A percentile compares a stretch with the other conserved stretches of the same genome.
These are phyloP conservation scores for Canis aureus DNA, from an alignment of 2,113 vertebrate species.

Conservation along the genomic window DNA sequence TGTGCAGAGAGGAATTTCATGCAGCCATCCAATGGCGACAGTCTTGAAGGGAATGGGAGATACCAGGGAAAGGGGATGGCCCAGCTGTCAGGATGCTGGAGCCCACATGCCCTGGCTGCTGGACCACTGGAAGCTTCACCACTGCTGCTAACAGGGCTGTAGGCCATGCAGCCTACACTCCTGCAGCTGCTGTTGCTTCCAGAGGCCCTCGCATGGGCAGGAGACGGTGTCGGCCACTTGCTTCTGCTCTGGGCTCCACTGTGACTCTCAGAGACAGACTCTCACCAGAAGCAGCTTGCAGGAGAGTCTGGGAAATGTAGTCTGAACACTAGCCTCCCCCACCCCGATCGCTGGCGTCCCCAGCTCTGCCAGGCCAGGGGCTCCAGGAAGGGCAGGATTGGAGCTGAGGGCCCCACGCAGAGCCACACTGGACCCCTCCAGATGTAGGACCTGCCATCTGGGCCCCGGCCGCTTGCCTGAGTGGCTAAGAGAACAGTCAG, in stretches of 20 bases:
- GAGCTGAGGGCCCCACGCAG: background rate
- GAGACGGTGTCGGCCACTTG: background rate
- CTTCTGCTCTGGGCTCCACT: background rate
- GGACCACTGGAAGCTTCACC: background rate
- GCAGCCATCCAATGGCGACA: background rate
- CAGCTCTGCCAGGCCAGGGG: background rate
- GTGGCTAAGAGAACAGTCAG: background rate
- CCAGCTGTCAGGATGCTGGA: background rate
- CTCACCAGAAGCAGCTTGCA: background rate
- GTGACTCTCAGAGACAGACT: background rate
- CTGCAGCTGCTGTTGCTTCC: background rate
- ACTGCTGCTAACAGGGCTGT: background rate
- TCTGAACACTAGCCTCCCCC: fast-evolving
- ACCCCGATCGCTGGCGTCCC: background rate
- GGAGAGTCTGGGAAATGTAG: background rate
- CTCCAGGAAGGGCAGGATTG: background rate
- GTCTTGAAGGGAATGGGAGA: background rate
- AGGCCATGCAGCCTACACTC: background rate
- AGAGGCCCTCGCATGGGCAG: background rate
- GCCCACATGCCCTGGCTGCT: background rate
- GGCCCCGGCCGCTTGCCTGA: background rate
- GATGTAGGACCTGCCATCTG: background rate
- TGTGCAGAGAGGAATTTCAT: background rate
- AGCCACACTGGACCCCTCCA: too few species aligned
- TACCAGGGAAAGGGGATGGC: background rate